Base-by-base conservation (phyloP, 2,797 vertebrate genomes). In the Enteromius unitaeniatus region DNA sequence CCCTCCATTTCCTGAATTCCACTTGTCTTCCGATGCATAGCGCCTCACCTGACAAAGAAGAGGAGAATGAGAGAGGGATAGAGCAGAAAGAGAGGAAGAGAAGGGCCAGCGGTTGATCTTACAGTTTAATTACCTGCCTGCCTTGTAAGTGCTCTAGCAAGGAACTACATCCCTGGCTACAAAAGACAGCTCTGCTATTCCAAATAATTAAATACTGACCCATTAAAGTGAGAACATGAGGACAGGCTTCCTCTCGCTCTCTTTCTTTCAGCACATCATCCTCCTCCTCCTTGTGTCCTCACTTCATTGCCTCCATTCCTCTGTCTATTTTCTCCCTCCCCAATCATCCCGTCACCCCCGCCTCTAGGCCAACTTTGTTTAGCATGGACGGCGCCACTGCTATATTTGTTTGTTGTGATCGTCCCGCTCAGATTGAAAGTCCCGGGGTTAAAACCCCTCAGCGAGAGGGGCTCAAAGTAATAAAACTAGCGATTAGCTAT, bases 401-500 rank as follows among this genome's bases (percentile, higher is more conserved):
- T 87, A 90, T 92, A 90, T 92, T 92, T 93, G 91, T 93, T 92
- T 90, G 88, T 45, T 85, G 80, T 84, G 34, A 79, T 83, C 76
- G 88, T 82, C 89, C 86, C 86, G 86, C 90, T 91, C 81, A 73
- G 94, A 94, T 94, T 93, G 91, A 94, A 93, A 92, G 89, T 92
- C 85, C 85, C 86, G 74, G 89, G 92, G 93, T 95, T 94, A 91
- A 91, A 88, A 92, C 86, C 83, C 86, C 91, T 90, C 91, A 91
- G 91, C 91, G 88, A 91, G 91, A 91, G 91, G 94, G 94, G 92
- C 94, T 94, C 94, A 93, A 92, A 86, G 93, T 95, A 93, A 93
- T 93, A 94, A 96, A 96, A 96, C 95, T 95, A 96, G 94, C 94
- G 96, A 94, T 93, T 93, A 96, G 95, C 95, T 96, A 96, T 96